Evolutionary conservation across 2,797 vertebrate genomes (phyloP), one percentile per base, ranked within the genome.

Genomic region (Oryzias sinensis): DNA sequence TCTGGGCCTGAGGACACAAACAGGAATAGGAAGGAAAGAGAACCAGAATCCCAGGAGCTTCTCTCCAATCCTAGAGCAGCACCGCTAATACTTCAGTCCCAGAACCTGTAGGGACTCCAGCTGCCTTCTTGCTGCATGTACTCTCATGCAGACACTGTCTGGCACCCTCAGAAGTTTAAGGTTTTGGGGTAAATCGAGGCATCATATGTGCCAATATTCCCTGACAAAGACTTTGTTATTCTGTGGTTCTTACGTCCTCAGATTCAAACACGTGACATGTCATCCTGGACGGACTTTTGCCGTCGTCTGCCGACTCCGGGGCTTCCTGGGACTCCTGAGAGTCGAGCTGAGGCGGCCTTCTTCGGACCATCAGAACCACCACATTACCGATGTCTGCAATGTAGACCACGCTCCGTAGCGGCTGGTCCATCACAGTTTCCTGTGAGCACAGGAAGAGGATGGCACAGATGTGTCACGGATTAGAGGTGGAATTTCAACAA

Each of bases 371-470:
- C 74, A 99, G 83, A 57, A 98, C 97, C 14, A 99, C 95, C 0
- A 97, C 97, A 84, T 96, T 97, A 16, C 96, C 95, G 0, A 99
- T 98, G 84, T 99, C 97, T 0, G 97, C 96, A 6, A 99, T 99
- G 82, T 99, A 99, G 48, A 97, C 98, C 76, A 99, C 98, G 80
- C 95, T 97, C 73, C 94, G 83, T 80, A 99, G 77, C 22, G 96
- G 94, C 81, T 97, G 94, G 86, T 99, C 95, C 95, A 99, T 97
- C 95, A 98, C 97, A 0, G 94, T 96, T 78, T 98, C 97, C 97
- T 99, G 64, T 25, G 16, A 37, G 18, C 14, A 55, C 1, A 71
- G 4, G 51, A 53, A 15, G 8, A 37, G 0, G 33, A 11, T 9
- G 9, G 33, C 11, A 37, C 9, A 11, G 33, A 9, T 37, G 33